phyloP scores from a whole-genome alignment of 2,888 invertebrate species.

The Caprella mutica region DNA sequence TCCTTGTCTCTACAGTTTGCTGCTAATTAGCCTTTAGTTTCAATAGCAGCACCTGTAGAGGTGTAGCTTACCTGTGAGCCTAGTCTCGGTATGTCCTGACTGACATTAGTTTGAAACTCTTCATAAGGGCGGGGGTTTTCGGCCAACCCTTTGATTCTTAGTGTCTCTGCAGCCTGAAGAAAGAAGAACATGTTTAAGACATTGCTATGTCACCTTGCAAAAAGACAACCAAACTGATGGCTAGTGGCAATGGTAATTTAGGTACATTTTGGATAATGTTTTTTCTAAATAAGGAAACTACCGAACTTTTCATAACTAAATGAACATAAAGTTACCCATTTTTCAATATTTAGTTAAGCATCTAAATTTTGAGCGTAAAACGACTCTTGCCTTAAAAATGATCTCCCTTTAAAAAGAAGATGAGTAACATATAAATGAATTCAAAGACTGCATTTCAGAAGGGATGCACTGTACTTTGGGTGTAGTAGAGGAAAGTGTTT shows the following conservation, averaged over 20 bases:
- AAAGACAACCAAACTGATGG: too few relatives aligned
- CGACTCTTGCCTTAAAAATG: not conserved
- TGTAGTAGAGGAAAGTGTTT: too few relatives aligned
- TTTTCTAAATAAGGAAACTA: not conserved
- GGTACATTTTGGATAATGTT: not conserved
- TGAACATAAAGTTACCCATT: not conserved
- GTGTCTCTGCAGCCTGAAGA: constrained; percentile 68
- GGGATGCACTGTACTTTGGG: too few relatives aligned
- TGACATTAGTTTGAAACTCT: constrained; percentile 14
- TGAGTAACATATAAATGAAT: too few relatives aligned
- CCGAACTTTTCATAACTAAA: not conserved
- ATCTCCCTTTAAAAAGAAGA: not conserved
- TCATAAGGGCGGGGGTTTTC: constrained; percentile 43
- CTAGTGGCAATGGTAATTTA: not conserved
- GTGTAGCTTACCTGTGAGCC: not conserved
- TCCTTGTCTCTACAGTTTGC: too few relatives aligned
- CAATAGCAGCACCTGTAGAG: not conserved
- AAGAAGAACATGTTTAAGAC: constrained; percentile 46
- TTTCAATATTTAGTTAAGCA: not conserved
- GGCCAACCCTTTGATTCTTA: constrained; percentile 77
- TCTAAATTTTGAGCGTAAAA: not conserved
- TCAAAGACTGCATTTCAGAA: too few relatives aligned
- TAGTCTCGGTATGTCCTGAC: constrained; percentile 2
- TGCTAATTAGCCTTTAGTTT: not conserved
- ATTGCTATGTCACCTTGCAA: too few relatives aligned